Evolutionary conservation across 2,888 invertebrate genomes (phyloP).

Genomic region (Rhingia campestris): DNA sequence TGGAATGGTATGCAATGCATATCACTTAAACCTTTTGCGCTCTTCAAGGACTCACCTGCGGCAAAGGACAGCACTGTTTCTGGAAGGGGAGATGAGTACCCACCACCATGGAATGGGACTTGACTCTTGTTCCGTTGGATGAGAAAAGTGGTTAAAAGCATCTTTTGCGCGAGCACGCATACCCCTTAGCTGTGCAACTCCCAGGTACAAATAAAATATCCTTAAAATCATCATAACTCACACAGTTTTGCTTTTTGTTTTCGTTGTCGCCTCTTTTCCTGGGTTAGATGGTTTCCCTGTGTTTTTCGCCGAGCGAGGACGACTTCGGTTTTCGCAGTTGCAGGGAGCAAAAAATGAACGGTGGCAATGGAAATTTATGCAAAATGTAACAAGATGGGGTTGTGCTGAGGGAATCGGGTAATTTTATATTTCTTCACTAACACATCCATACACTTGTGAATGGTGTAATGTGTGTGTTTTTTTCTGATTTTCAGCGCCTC

Average conservation of each 20-base stretch:
- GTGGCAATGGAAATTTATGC: slow-evolving; percentile 65
- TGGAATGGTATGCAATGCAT: slow-evolving; percentile 67
- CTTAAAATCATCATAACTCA: slow-evolving; percentile 71
- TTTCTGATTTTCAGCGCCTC: slow-evolving; percentile 42
- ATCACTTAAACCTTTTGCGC: slow-evolving; percentile 69
- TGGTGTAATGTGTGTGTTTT: not conserved
- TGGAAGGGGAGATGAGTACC: not conserved
- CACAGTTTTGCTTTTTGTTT: slow-evolving; percentile 25
- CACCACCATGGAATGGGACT: not conserved
- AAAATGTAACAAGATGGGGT: slow-evolving; percentile 54
- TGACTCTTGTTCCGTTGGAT: slow-evolving; percentile 54
- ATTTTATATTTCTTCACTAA: slow-evolving; percentile 53
- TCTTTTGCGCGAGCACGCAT: slow-evolving; percentile 51
- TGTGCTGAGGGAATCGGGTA: slow-evolving; percentile 11
- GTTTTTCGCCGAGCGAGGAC: slow-evolving; percentile 18
- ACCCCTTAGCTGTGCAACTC: slow-evolving; percentile 14
- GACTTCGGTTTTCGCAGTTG: slow-evolving; percentile 22
- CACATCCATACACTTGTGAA: slow-evolving; percentile 23
- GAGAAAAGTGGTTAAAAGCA: slow-evolving; percentile 61
- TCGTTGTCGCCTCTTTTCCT: not conserved
- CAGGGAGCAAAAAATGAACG: not conserved
- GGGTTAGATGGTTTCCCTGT: slow-evolving; percentile 1
- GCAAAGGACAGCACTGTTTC: slow-evolving; percentile 48
- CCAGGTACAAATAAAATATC: slow-evolving; percentile 67
- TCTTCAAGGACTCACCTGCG: slow-evolving; percentile 62